Evolutionary conservation across 2,888 invertebrate species (phyloP), one percentile per base, ranked within the genome.

Genomic region (Epinotia brunnichana): DNA sequence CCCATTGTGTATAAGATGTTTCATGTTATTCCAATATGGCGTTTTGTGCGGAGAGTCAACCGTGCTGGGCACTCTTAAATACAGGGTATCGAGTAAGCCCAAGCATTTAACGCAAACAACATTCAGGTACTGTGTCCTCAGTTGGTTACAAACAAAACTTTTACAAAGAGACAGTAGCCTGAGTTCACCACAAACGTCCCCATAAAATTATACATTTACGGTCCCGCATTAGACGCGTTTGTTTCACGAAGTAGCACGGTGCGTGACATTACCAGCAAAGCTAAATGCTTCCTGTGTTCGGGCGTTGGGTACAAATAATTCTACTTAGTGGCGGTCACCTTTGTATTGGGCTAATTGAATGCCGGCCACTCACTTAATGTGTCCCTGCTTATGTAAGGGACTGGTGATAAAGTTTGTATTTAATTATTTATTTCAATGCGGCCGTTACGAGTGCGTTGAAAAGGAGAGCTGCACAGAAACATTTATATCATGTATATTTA

Each of bases 281-380:
- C 82, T 82, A 82, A 87, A 83, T 80, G 84, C 82, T 89, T 90
- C 89, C 89, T 87, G 83, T 79, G 74, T 83, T 83, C 80, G 77
- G 79, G 78, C 79, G 78, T 80, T 79, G 75, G 80, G 81, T 84
- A 88, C 87, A 86, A 87, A 88, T 85, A 87, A 85, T 86, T 85
- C 84, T 83, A 88, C 85, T 88, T 85, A 87, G 82, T 76, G 74
- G 64, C 80, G 80, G 81, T 79, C 77, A 80, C 79, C 81, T 81
- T 82, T 82, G 79, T 80, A 74, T 77, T 79, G 82, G 78, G 76
- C 78, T 81, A 81, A 83, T 81, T 81, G 79, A 80, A 80, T 77
- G 76, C 76, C 77, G 73, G 74, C 64, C 72, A 77, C 64, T 75
- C 77, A 73, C 76, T 76, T 78, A 78, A 76, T 77, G 75, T 75